phyloP scores from a whole-genome alignment of 1,140 invertebrate species.

The Colletes latitarsis region DNA sequence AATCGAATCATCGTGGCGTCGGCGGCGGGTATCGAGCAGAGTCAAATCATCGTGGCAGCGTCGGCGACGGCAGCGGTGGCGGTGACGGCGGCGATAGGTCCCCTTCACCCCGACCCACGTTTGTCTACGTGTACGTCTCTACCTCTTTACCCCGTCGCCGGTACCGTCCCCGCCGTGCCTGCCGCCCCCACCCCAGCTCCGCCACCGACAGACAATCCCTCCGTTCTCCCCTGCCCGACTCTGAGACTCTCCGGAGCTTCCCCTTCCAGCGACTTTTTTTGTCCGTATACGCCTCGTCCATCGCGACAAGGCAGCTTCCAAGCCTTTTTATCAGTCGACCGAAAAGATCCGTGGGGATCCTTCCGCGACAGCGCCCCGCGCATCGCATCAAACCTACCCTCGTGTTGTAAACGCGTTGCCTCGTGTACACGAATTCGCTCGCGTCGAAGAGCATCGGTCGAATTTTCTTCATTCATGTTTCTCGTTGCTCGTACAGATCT shows the following conservation, averaged over 20 bases:
- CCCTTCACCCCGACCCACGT: constrained; percentile 74
- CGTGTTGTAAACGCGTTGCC: constrained; percentile 32
- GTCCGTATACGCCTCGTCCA: constrained; percentile 67
- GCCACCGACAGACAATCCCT: constrained; percentile 49
- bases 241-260: constrained; percentile 63
- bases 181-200: constrained; percentile 41
- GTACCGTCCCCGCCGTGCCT: constrained; percentile 46
- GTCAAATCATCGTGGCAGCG: constrained; percentile 62
- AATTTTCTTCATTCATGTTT: constrained; percentile 16
- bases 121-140: constrained; percentile 53
- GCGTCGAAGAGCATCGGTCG: constrained; percentile 5
- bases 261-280: constrained; percentile 71
- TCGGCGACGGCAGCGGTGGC: constrained; percentile 21
- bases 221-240: constrained; percentile 44
- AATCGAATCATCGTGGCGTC: constrained; percentile 58
- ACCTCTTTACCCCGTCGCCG: constrained; percentile 54
- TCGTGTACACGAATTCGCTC: constrained; percentile 12
- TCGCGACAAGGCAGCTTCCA: constrained; percentile 69
- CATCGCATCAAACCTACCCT: constrained; percentile 44
- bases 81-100: constrained; percentile 55
- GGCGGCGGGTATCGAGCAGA: constrained; percentile 56
- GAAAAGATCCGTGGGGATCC: constrained; percentile 69
- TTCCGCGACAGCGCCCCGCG: constrained; percentile 47
- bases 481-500: background rate
- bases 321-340: constrained; percentile 75